Evolutionary conservation across 1,140 invertebrate species (phyloP), one percentile per base, ranked within the genome.

Genomic region (Aphelenchoides avenae): DNA sequence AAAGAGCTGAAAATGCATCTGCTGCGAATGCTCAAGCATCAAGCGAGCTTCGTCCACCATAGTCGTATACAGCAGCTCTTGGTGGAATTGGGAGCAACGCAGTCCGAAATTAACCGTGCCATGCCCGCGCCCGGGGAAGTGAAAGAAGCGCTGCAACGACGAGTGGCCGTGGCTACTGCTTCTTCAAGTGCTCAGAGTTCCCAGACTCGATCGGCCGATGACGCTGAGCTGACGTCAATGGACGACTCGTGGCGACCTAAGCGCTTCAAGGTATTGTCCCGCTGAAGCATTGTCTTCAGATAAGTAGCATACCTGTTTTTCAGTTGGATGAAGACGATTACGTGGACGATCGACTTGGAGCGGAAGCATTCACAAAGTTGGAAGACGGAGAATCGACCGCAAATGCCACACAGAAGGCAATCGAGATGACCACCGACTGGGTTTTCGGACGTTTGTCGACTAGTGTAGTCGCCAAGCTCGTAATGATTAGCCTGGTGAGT

Each of bases 1-100:
- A 98, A 98, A 78, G 90, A 95, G 77, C 79, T 99, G 13, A 97
- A 81, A 66, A 79, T 91, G 74, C 89, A 95, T 71, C 78, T 96
- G 9, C 80, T 92, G 34, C 86, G 85, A 48, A 75, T 97, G 5
- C 81, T 96, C 26, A 92, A 88, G 79, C 89, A 93, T 78, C 87
- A 89, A 3, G 84, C 85, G 0, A 85, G 88, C 5, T 52, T 75
- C 6, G 88, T 91, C 52, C 87, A 86, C 79, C 82, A 88, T 29
- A 81, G 85, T 22, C 85, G 86, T 52, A 86, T 98, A 39, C 86
- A 86, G 0, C 88, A 88, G 54, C 80, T 96, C 44, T 79, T 98
- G 1, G 82, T 86, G 13, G 92, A 96, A 77, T 82, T 98, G 30
- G 93, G 93, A 42, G 87, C 89, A 51, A 87, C 87, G 11, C 83